Evolutionary conservation across 2,113 vertebrate species (phyloP).

Genomic region (Thymallus thymallus): DNA sequence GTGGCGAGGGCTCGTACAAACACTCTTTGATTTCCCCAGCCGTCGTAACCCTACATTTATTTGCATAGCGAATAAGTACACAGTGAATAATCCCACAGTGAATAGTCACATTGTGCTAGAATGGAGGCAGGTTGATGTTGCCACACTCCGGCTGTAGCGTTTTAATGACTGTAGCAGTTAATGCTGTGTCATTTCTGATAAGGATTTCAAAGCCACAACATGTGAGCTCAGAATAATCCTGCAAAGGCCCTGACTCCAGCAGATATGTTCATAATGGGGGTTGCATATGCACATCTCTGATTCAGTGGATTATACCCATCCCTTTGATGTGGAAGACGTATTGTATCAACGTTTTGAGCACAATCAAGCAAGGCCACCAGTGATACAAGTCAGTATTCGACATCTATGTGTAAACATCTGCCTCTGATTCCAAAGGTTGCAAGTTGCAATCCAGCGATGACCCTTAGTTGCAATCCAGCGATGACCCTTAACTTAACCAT

Average conservation of each 20-base stretch:
- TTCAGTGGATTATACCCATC: conserved; percentile 78
- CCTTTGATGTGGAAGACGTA: conserved; percentile 4
- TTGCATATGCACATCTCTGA: conserved; percentile 77
- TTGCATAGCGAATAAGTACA: not conserved
- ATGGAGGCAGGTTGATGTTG: not conserved
- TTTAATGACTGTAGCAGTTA: not conserved
- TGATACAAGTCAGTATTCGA: too few relatives aligned
- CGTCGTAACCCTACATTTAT: not conserved
- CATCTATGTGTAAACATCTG: too few relatives aligned
- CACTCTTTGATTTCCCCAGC: not conserved
- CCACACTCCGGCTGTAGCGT: not conserved
- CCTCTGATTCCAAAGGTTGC: too few relatives aligned
- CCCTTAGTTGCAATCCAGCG: too few relatives aligned
- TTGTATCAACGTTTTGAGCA: conserved; percentile 51
- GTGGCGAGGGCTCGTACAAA: not conserved
- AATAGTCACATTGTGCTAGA: not conserved
- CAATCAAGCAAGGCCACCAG: conserved; percentile 42
- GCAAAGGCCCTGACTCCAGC: not conserved
- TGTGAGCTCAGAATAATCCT: not conserved
- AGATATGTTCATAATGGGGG: conserved; percentile 78
- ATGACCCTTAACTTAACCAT: too few relatives aligned
- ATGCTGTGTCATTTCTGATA: conserved; percentile 3
- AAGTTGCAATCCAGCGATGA: too few relatives aligned
- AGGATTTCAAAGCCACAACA: not conserved
- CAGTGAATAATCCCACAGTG: not conserved